A percentile compares a stretch with the other conserved stretches of the same genome.
phyloP scores from a whole-genome alignment of 2,113 vertebrate species.

The Chloropsis hardwickii region DNA sequence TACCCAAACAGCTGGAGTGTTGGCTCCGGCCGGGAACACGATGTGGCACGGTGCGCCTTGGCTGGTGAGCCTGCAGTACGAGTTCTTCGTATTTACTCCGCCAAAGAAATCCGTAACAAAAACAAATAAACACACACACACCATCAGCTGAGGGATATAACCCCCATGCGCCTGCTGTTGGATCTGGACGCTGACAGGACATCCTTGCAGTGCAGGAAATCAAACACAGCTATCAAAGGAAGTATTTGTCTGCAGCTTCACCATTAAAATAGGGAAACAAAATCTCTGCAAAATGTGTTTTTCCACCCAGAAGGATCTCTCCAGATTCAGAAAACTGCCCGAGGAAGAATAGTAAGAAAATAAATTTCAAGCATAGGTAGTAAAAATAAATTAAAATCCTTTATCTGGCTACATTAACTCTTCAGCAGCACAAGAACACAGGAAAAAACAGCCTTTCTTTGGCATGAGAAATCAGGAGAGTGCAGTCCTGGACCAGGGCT shows the following conservation, averaged over 20 bases:
- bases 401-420: background rate
- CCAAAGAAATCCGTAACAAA: background rate
- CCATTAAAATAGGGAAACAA: background rate
- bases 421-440: background rate
- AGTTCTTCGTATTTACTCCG: background rate
- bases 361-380: background rate
- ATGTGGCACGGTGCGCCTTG: background rate
- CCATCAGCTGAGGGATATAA: background rate
- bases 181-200: background rate
- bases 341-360: background rate
- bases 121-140: background rate
- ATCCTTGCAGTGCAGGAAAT: background rate
- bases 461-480: background rate
- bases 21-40: background rate
- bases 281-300: background rate
- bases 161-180: background rate
- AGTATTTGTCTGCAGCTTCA: background rate
- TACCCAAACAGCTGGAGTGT: fast-evolving
- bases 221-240: background rate
- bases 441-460: background rate
- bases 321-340: background rate
- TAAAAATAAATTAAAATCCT: background rate
- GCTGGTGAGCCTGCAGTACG: background rate
- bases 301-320: background rate
- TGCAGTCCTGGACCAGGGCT: background rate